Evolutionary conservation across 2,888 invertebrate species (phyloP).

Genomic region (Azorinus chamasolen): DNA sequence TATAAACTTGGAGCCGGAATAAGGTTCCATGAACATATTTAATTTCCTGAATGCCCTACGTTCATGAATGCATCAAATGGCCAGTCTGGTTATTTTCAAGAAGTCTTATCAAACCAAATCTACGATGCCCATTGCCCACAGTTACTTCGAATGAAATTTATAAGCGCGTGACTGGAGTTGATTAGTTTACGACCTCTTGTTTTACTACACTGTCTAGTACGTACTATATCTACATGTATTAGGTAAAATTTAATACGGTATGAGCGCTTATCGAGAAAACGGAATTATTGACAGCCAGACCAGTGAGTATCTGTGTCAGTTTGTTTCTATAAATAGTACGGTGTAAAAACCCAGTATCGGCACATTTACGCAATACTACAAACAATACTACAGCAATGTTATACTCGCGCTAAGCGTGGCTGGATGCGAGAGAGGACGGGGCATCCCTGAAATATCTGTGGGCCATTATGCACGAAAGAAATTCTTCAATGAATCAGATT

Average conservation of each 20-base stretch:
- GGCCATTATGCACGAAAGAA: not conserved
- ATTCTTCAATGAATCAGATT: no score
- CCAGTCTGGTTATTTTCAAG: no score
- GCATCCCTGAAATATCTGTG: not conserved
- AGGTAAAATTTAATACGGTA: not conserved
- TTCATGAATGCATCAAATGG: no score
- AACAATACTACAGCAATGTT: not conserved
- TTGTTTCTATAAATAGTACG: conserved; percentile 44
- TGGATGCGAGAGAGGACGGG: not conserved
- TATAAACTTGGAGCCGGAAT: no score
- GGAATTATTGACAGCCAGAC: conserved; percentile 48
- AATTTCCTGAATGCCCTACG: no score
- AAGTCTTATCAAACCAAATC: no score
- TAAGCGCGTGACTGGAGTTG: no score
- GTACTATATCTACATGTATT: not conserved
- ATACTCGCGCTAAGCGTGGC: not conserved
- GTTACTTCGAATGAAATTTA: no score
- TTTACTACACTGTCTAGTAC: no score
- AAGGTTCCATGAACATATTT: no score
- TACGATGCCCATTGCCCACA: no score
- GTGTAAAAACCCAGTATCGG: conserved; percentile 58
- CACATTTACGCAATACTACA: conserved; percentile 42
- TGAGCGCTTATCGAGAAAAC: conserved; percentile 60
- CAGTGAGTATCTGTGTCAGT: conserved; percentile 61
- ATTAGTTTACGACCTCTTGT: no score